Evolutionary conservation across 2,888 invertebrate genomes (phyloP).

Genomic region (Abscondita cerata): DNA sequence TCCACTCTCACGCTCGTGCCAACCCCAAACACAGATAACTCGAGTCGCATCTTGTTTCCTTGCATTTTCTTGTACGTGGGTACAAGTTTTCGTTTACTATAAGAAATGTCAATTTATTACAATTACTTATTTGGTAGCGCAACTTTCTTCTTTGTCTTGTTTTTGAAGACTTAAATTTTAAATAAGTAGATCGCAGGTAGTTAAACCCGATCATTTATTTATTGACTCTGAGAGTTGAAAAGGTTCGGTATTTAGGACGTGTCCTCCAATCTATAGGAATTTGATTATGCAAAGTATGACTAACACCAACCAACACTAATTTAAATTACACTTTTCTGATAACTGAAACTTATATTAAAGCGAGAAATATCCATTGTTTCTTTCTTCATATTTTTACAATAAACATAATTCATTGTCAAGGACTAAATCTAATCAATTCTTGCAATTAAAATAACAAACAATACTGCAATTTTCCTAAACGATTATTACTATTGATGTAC

Average conservation of each 20-base stretch:
- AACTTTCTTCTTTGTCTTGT: conserved; percentile 4
- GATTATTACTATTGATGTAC: too few species aligned
- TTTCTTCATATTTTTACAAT: too few species aligned
- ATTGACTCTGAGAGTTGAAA: background rate
- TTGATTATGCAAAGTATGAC: background rate
- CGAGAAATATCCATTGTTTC: too few species aligned
- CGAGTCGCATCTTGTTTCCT: conserved; percentile 20
- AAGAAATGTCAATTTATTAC: conserved; percentile 21
- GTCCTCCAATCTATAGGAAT: background rate
- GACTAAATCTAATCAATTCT: too few species aligned
- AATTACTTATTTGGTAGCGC: conserved; percentile 3
- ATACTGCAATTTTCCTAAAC: too few species aligned
- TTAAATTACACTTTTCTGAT: too few species aligned
- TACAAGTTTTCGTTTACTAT: conserved; percentile 12
- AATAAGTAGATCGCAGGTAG: conserved; percentile 7
- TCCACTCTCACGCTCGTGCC: conserved; percentile 39
- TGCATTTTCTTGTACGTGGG: conserved; percentile 11
- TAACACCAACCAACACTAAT: too few species aligned
- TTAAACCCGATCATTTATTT: background rate
- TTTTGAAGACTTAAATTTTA: background rate
- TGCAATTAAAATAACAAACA: too few species aligned
- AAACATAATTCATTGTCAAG: too few species aligned
- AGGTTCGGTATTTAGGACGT: conserved; percentile 6
- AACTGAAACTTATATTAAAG: too few species aligned
- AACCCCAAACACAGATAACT: conserved; percentile 38